These are phyloP conservation scores for Tethea ocularis DNA, from an alignment of 2,888 invertebrate genomes.

Conservation along the genomic window DNA sequence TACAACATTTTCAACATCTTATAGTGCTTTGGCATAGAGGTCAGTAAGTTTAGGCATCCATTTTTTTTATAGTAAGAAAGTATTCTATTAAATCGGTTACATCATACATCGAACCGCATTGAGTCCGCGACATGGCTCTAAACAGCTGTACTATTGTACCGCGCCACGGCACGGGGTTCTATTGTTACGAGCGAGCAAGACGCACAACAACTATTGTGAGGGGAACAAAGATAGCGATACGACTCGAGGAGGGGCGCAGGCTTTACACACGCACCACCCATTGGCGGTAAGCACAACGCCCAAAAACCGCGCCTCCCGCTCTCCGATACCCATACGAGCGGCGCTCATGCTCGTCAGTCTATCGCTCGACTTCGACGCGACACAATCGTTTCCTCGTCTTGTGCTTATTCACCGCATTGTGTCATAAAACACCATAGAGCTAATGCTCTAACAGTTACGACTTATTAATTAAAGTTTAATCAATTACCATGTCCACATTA, in stretches of 20 bases:
- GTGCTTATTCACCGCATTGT: constrained; percentile 72
- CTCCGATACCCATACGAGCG: constrained; percentile 58
- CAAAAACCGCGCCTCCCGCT: constrained; percentile 67
- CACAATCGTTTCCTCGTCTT: constrained; percentile 63
- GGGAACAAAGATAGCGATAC: constrained; percentile 45
- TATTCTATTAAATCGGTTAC: constrained; percentile 67
- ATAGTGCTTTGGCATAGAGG: not conserved
- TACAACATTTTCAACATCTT: not conserved
- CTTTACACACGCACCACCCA: constrained; percentile 52
- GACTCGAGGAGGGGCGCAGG: constrained; percentile 70
- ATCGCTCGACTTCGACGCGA: constrained; percentile 77
- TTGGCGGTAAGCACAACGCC: constrained; percentile 66
- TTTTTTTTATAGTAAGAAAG: constrained; percentile 44
- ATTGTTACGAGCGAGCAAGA: constrained; percentile 55
- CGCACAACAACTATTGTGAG: constrained; percentile 37
- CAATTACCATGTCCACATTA: constrained; percentile 71
- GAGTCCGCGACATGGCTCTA: constrained; percentile 62
- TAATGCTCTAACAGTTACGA: constrained; percentile 63
- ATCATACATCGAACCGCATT: constrained; percentile 59
- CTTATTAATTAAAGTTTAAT: constrained; percentile 40
- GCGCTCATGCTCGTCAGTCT: constrained; percentile 67
- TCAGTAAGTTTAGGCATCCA: constrained; percentile 25
- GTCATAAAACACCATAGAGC: constrained; percentile 64
- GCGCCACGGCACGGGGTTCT: constrained; percentile 54
- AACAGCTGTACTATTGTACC: constrained; percentile 74